Evolutionary conservation across 1,140 invertebrate species (phyloP), one percentile per base, ranked within the genome.

Genomic region (Meloidogyne exigua): DNA sequence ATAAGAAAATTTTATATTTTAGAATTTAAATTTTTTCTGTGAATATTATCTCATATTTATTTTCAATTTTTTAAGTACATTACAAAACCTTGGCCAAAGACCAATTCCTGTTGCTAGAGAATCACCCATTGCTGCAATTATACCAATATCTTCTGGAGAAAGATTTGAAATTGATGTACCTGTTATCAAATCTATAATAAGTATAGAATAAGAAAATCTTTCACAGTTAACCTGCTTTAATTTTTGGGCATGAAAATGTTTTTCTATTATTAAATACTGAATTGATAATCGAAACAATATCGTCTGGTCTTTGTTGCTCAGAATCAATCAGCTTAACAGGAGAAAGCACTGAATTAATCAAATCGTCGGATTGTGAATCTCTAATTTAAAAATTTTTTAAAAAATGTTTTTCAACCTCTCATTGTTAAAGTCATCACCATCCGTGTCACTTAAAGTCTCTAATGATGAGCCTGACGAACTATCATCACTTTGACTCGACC

Each of bases 51-150:
- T n/a, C n/a, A n/a, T n/a, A n/a, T n/a, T n/a, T n/a, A n/a, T n/a
- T n/a, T n/a, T n/a, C n/a, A n/a, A n/a, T n/a, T n/a, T n/a, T n/a
- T n/a, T n/a, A n/a, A n/a, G 2, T 18, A 49, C 12, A 4, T 49
- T 49, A n/a, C n/a, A 57, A 57, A 57, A 57, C 66, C 72, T 64
- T 10, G 86, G 84, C 84, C 86, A 86, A 18, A 86, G 74, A 2
- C 86, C 84, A 32, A 74, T 74, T 26, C 84, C 84, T 2, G 84
- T 88, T 69, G 80, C 82, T 36, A 81, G 21, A 1, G 80, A 84
- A 70, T 82, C 81, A 13, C 81, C 81, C 83, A 82, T 80, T 15
- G 81, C 77, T 15, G 79, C 83, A 66, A 82, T 82, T 44, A 82
- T 81, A 15, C 81, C 83, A 70, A 82, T 82, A 71, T 82, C 81